Evolutionary conservation across 2,797 vertebrate species (phyloP).

Genomic region (Hippoglossus hippoglossus): DNA sequence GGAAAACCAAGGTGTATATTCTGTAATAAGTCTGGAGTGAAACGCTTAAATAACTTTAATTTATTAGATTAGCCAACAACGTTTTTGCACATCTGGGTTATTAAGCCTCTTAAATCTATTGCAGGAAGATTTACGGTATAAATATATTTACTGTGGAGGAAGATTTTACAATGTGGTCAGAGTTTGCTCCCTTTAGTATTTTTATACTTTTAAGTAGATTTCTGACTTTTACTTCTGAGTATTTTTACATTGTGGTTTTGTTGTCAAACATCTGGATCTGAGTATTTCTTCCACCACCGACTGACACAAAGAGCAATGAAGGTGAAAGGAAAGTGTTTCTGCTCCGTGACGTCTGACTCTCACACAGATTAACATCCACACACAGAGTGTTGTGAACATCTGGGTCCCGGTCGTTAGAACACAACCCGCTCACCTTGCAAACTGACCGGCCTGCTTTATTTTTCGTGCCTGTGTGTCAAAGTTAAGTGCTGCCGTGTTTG

Average conservation of each 20-base stretch:
- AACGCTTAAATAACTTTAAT: too few relatives aligned
- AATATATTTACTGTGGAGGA: too few relatives aligned
- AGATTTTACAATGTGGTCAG: too few relatives aligned
- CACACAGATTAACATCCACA: neutral
- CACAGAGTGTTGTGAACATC: neutral
- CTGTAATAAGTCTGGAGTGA: too few relatives aligned
- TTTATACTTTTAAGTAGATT: too few relatives aligned
- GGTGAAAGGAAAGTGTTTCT: neutral
- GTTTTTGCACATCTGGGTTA: too few relatives aligned
- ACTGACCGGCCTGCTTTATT: neutral
- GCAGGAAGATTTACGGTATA: too few relatives aligned
- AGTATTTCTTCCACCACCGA: neutral
- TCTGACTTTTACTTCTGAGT: too few relatives aligned
- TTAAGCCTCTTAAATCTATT: too few relatives aligned
- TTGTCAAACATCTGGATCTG: neutral
- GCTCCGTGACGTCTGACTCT: neutral
- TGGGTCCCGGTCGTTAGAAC: too few relatives aligned
- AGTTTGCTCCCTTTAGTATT: neutral
- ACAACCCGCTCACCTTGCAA: neutral
- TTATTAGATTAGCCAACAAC: too few relatives aligned
- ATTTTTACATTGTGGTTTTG: neutral
- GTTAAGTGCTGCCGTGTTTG: slow-evolving; percentile 58
- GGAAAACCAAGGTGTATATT: too few relatives aligned
- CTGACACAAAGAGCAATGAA: neutral
- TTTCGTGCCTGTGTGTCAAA: neutral